Evolutionary conservation across 2,113 vertebrate species (phyloP), one percentile per base, ranked within the genome.

Genomic region (Peromyscus polionotus): DNA sequence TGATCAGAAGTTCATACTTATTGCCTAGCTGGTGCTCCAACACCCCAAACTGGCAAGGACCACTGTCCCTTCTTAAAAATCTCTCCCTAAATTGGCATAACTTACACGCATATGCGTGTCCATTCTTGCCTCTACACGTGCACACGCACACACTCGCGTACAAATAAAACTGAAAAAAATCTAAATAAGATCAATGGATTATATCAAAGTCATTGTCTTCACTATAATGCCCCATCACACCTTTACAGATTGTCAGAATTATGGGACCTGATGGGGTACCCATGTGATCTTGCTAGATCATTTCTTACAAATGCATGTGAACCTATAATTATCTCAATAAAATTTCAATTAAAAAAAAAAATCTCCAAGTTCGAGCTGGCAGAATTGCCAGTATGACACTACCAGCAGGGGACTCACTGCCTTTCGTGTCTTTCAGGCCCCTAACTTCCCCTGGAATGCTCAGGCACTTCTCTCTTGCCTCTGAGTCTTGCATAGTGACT

Each of bases 271-370:
- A n/a, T 8, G 59, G 5, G 19, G 28, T 61, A 36, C 45, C 33
- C 4, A 13, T 31, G 42, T 3, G 5, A n/a, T 86, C 57, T 63
- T 28, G 39, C 42, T 90, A 63, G 54, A 79, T 22, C 59, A 9
- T 76, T 86, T 93, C 59, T 72, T 81, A 57, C 22, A 91, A n/a
- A 28, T 84, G n/a, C 57, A 42, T 57, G 10, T 75, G 80, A 79
- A 59, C 76, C 24, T 57, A 63, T 81, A 36, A 81, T 89, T 61
- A 92, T 39, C 42, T 36, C 63, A 80, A 19, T 51, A 94, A 65
- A 96, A 33, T 93, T 39, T 95, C 36, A 76, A 54, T 51, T 59
- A 81, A 90, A 90, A 79, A 90, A 90, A 65, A 45, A 20, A 28
- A 9, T n/a, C n/a, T 57, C 73, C 68, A 16, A 36, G 14, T 87